Base-by-base conservation (phyloP, 2,113 vertebrate species). In the Sinocyclocheilus rhinocerous region DNA sequence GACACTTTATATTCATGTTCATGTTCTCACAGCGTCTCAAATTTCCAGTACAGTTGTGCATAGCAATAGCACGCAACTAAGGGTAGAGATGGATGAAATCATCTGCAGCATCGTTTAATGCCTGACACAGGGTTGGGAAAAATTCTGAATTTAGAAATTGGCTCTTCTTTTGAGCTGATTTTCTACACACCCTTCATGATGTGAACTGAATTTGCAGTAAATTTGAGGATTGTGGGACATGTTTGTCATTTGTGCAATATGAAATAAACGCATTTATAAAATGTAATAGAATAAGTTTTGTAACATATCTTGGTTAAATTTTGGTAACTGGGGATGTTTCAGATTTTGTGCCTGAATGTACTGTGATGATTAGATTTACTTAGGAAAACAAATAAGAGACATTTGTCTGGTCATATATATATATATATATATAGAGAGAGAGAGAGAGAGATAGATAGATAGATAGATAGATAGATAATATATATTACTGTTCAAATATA, bases 1-100 rank as follows among this genome's bases (percentile, higher is more conserved):
- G 77, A 63, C 36, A 33, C 33, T 63, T 33, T 79, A 61, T 76
- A 76, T 76, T 76, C 77, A 61, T 59, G 55, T 57, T 42, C 77
- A 61, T 80, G 57, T 63, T 42, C 77, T 63, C 57, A 45, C 77
- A 42, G 33, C 12, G 8, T 80, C 77, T 16, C 22, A 63, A 42
- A 80, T 61, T 80, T 39, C 22, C 26, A 13, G 77, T 80, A 33
- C 29, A 33, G 2, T 3, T 33, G 29, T 33, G 3, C 29, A 69
- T 70, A 29, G 4, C 33, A 61, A 80, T 8, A 61, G 50, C 10
- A 4, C 12, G 2, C 36, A 80, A 16, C 57, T 39, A 39, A 80
- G 1, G 36, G 0, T 24, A 24, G 22, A n/a, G 15, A 16, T 22
- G 20, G 10, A 36, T 76, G 42, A 59, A 57, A 78, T 24, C 57